A percentile compares a stretch with the other conserved stretches of the same genome.
Evolutionary conservation across 1,140 invertebrate species (phyloP).

Genomic region (Dinoponera quadriceps): DNA sequence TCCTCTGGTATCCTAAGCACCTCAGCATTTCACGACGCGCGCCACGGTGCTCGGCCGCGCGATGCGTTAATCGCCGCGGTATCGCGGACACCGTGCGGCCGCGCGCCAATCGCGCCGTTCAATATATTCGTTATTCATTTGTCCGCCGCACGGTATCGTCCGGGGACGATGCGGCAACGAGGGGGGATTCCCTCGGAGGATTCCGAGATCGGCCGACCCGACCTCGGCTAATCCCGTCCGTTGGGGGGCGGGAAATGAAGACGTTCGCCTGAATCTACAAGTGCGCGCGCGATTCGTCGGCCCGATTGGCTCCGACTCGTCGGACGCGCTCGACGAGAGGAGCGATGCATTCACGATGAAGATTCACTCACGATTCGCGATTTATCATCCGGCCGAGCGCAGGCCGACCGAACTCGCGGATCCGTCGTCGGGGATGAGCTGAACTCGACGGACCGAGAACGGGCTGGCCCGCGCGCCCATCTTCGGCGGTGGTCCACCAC

Average conservation of each 20-base stretch:
- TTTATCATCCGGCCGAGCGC: conserved; percentile 26
- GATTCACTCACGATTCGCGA: conserved; percentile 48
- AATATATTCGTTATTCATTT: conserved; percentile 44
- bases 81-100: conserved; percentile 41
- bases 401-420: not conserved
- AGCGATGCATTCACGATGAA: conserved; percentile 36
- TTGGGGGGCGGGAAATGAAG: conserved; percentile 38
- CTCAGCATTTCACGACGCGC: conserved; percentile 66
- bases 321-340: not conserved
- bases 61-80: conserved; percentile 40
- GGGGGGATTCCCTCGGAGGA: too few species aligned
- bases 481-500: conserved; percentile 51
- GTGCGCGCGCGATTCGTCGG: conserved; percentile 7
- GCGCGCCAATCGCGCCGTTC: conserved; percentile 4
- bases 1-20: conserved; percentile 62
- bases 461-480: not conserved
- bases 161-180: too few species aligned
- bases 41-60: conserved; percentile 62
- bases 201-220: not conserved
- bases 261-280: conserved; percentile 21
- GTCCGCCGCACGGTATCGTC: not conserved
- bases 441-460: conserved; percentile 47
- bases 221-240: not conserved
- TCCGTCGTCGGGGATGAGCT: conserved; percentile 59
- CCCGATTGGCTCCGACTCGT: conserved; percentile 33